These are phyloP conservation scores for Oxytorus armatus DNA, from an alignment of 2,888 invertebrate genomes.

Conservation along the genomic window DNA sequence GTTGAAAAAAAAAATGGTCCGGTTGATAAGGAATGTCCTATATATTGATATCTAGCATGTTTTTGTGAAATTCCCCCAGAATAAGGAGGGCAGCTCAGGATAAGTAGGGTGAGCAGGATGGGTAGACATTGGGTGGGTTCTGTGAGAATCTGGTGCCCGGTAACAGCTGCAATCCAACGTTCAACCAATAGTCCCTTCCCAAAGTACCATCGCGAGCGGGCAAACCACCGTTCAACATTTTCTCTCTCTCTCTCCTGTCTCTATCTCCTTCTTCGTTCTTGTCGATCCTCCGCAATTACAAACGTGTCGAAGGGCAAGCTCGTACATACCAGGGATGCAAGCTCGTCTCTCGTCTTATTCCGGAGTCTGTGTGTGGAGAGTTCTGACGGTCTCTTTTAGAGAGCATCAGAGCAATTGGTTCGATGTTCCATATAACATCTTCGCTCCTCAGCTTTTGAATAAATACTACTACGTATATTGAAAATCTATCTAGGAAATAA, in stretches of 20 bases:
- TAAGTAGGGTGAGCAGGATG: slow-evolving; percentile 60
- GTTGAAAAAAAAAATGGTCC: background rate
- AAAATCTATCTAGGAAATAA: background rate
- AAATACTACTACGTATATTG: slow-evolving; percentile 30
- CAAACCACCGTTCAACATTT: slow-evolving; percentile 46
- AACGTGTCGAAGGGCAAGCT: slow-evolving; percentile 55
- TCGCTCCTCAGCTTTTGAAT: background rate
- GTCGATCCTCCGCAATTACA: slow-evolving; percentile 58
- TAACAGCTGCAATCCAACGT: slow-evolving; percentile 73
- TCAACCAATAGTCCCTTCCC: slow-evolving; percentile 39
- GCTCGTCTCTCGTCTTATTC: slow-evolving; percentile 46
- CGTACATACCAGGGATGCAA: slow-evolving; percentile 43
- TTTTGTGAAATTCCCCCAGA: slow-evolving; percentile 36
- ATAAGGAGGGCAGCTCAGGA: slow-evolving; percentile 44
- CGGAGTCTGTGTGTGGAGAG: slow-evolving; percentile 17
- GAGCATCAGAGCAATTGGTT: slow-evolving; percentile 33
- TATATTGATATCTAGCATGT: slow-evolving; percentile 38
- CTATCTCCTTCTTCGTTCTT: slow-evolving; percentile 6
- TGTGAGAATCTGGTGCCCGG: slow-evolving; percentile 75
- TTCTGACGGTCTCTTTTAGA: slow-evolving; percentile 25
- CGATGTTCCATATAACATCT: background rate
- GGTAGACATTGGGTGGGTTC: slow-evolving; percentile 45
- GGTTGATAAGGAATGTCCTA: background rate
- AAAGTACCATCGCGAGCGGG: slow-evolving; percentile 43
- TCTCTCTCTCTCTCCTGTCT: background rate